These are phyloP conservation scores for Otis tarda DNA, from an alignment of 2,113 vertebrate genomes.

Conservation along the genomic window DNA sequence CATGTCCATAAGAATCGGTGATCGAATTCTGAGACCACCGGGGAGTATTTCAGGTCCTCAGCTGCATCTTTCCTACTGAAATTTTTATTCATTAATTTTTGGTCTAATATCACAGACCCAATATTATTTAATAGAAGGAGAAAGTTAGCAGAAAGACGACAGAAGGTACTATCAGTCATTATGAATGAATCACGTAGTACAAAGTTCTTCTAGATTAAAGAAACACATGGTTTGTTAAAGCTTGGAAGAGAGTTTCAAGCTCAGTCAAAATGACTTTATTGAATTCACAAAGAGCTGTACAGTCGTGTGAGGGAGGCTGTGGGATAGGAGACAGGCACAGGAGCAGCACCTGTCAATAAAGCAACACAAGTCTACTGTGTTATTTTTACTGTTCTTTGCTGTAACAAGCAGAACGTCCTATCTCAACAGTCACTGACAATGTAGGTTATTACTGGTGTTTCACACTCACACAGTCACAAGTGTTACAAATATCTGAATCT, in stretches of 20 bases:
- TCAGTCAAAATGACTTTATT: not conserved
- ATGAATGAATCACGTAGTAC: not conserved
- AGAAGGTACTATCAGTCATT: not conserved
- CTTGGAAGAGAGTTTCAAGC: not conserved
- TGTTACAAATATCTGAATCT: rapidly evolving
- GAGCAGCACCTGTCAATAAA: not conserved
- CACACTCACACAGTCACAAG: not conserved
- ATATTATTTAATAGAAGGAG: not conserved
- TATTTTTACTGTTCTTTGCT: not conserved
- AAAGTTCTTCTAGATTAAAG: not conserved
- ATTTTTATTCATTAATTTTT: not conserved
- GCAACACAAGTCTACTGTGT: not conserved
- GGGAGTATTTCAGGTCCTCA: not conserved
- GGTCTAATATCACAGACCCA: not conserved
- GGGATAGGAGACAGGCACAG: not conserved
- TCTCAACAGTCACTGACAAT: not conserved
- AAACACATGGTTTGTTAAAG: not conserved
- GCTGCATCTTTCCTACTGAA: not conserved
- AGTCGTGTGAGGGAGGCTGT: not conserved
- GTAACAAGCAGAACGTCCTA: not conserved
- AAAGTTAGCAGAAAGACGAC: not conserved
- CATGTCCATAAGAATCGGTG: not conserved
- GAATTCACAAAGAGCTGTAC: not conserved
- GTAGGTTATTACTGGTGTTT: not conserved
- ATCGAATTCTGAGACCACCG: not conserved